Conservation (phyloP, 2,888 invertebrate species). For the Siphlonurus alternatus region DNA sequence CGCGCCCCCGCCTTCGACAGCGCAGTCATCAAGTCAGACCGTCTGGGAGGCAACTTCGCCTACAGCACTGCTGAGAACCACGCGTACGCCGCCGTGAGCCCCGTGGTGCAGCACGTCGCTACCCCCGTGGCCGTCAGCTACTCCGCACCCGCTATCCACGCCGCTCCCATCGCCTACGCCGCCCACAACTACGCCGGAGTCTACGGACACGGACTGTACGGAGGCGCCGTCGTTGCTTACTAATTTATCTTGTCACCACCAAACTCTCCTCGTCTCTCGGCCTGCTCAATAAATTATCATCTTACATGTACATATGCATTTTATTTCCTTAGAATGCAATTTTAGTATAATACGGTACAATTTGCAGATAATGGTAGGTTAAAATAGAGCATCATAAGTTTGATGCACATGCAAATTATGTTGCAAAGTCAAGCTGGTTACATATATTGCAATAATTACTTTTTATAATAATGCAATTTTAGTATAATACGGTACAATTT, state of each 20-base stretch:
- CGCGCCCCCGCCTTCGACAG: conserved; percentile 22
- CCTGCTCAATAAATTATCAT: too few species aligned
- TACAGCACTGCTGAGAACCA: conserved; percentile 22
- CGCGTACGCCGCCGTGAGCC: conserved; percentile 21
- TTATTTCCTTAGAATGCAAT: neutral
- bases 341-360: neutral
- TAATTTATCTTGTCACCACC: neutral
- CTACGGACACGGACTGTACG: neutral
- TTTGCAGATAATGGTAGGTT: too few species aligned
- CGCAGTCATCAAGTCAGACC: conserved; percentile 23
- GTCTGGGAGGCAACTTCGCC: conserved; percentile 24
- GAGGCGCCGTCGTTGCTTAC: neutral
- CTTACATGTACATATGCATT: too few species aligned
- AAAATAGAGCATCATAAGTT: too few species aligned
- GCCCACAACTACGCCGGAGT: conserved; percentile 2
- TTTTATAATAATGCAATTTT: too few species aligned
- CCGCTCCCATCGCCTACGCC: neutral
- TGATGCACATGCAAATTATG: too few species aligned
- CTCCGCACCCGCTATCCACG: conserved; percentile 12
- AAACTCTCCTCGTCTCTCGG: neutral
- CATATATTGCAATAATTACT: too few species aligned
- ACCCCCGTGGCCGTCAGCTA: conserved; percentile 21
- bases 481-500: too few species aligned
- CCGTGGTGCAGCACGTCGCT: conserved; percentile 19
- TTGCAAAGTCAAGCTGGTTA: too few species aligned